Conservation (phyloP, 2,113 vertebrate species). For the Crocuta crocuta region DNA sequence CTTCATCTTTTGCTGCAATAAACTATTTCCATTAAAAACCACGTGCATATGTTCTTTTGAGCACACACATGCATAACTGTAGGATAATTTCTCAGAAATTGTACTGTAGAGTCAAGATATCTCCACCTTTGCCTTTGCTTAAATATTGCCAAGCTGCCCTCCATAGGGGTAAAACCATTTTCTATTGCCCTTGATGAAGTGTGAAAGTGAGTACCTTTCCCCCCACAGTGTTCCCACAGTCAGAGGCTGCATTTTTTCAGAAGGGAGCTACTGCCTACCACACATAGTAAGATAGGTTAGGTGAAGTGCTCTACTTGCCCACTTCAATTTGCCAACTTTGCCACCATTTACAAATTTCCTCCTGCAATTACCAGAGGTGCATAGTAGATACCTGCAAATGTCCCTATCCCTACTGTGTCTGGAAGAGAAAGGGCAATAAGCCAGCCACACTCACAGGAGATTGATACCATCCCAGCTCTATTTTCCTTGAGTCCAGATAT, state of each 20-base stretch:
- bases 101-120: not conserved
- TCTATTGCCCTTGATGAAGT: not conserved
- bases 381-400: not conserved
- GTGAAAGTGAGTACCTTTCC: not conserved
- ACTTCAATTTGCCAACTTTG: not conserved
- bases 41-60: not conserved
- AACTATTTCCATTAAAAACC: not conserved
- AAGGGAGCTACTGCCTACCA: too few relatives aligned
- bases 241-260: not conserved
- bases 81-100: not conserved
- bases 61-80: not conserved
- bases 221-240: too few relatives aligned
- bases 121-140: not conserved
- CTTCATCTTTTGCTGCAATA: not conserved
- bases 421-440: not conserved
- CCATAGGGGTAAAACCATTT: not conserved
- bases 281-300: not conserved
- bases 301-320: not conserved
- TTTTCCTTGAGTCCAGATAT: not conserved
- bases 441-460: not conserved
- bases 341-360: not conserved
- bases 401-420: too few relatives aligned
- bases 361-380: not conserved
- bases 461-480: not conserved
- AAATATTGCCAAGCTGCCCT: not conserved